A percentile compares a stretch with the other conserved stretches of the same genome.
Conservation (phyloP, 2,797 vertebrate genomes). For the Gephyroberyx darwinii region DNA sequence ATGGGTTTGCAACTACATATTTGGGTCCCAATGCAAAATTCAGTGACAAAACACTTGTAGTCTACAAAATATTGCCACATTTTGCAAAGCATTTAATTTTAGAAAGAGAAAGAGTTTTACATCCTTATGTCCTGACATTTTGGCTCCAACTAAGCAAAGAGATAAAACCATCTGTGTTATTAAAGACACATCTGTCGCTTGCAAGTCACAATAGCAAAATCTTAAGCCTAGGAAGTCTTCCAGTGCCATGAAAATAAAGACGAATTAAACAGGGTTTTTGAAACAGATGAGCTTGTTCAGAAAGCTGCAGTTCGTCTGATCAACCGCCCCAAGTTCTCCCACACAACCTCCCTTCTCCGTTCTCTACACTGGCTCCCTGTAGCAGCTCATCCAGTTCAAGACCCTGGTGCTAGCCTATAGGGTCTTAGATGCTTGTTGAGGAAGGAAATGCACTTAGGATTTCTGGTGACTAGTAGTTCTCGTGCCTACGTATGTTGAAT, state of each 20-base stretch:
- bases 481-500: no score
- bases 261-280: slow-evolving; percentile 1
- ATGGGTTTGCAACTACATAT: not conserved
- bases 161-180: slow-evolving; percentile 38
- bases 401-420: no score
- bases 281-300: not conserved
- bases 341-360: no score
- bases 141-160: slow-evolving; percentile 35
- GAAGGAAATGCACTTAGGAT: no score
- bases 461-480: no score
- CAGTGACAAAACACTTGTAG: not conserved
- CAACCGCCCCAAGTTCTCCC: no score
- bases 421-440: no score
- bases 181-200: slow-evolving; percentile 56
- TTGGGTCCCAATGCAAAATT: not conserved
- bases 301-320: no score
- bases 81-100: slow-evolving; percentile 12
- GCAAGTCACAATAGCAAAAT: slow-evolving; percentile 22
- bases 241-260: slow-evolving; percentile 16
- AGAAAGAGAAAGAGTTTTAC: slow-evolving; percentile 3
- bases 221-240: slow-evolving; percentile 17
- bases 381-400: no score
- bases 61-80: slow-evolving; percentile 6
- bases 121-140: slow-evolving; percentile 26
- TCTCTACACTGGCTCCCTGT: no score